Evolutionary conservation across 2,797 vertebrate species (phyloP).

Genomic region (Xyrichtys novacula): DNA sequence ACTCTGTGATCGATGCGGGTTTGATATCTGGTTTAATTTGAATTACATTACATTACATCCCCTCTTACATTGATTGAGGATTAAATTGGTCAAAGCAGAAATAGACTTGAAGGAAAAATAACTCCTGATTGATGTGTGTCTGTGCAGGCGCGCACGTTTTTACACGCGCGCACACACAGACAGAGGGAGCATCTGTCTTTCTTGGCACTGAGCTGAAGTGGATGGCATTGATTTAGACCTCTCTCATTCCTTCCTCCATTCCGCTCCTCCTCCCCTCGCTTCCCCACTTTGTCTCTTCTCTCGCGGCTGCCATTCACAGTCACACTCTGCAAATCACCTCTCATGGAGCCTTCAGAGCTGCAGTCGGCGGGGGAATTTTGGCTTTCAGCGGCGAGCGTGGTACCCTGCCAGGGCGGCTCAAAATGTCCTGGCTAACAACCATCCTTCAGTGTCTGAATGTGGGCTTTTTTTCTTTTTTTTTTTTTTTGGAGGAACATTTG

Average conservation of each 20-base stretch:
- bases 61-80: conserved; percentile 44
- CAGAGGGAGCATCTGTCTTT: conserved; percentile 76
- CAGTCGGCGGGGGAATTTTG: conserved; percentile 58
- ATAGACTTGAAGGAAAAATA: conserved; percentile 59
- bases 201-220: conserved; percentile 69
- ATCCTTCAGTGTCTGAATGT: conserved; percentile 59
- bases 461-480: conserved; percentile 40
- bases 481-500: conserved; percentile 61
- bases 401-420: conserved; percentile 64
- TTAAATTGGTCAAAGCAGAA: conserved; percentile 63
- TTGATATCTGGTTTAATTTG: conserved; percentile 54
- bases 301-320: conserved; percentile 61
- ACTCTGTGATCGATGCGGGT: conserved; percentile 38
- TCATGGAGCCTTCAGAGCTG: conserved; percentile 45
- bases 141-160: conserved; percentile 31
- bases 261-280: conserved; percentile 54
- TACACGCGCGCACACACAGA: conserved; percentile 35
- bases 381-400: conserved; percentile 24
- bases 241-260: conserved; percentile 66
- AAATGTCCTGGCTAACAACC: conserved; percentile 69
- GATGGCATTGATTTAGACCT: conserved; percentile 76
- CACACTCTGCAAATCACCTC: conserved; percentile 61
- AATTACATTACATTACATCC: conserved; percentile 36
- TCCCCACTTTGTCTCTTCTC: conserved; percentile 59
- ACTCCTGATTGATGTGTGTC: conserved; percentile 59